Conservation (phyloP, 2,888 invertebrate genomes). For the Leptopilina myrica region DNA sequence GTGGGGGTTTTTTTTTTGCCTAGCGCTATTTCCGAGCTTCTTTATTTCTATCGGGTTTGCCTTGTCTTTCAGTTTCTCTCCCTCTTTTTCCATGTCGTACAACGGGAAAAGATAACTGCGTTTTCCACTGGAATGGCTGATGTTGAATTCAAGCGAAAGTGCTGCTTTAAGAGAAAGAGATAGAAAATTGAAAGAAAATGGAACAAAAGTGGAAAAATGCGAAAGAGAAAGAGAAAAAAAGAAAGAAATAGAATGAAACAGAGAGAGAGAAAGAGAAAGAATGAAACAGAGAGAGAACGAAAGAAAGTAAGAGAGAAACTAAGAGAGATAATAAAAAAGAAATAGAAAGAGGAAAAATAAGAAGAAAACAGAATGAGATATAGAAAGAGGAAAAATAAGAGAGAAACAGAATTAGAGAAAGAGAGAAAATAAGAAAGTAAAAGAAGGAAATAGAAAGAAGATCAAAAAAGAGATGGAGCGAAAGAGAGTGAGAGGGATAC, state of each 20-base stretch:
- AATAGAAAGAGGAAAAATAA: neutral
- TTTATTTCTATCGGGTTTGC: slow-evolving; percentile 50
- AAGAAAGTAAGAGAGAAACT: neutral
- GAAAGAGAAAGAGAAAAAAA: neutral
- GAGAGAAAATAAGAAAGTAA: slow-evolving; percentile 42
- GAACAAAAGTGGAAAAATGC: neutral
- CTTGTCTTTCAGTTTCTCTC: slow-evolving; percentile 45
- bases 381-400: neutral
- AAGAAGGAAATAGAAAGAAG: slow-evolving; percentile 15
- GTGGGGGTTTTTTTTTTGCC: slow-evolving; percentile 17
- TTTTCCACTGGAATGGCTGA: slow-evolving; percentile 59
- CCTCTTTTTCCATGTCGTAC: slow-evolving; percentile 28
- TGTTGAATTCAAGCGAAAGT: slow-evolving; percentile 55
- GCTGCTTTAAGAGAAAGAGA: slow-evolving; percentile 40
- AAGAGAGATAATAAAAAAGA: neutral
- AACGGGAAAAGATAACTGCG: slow-evolving; percentile 58
- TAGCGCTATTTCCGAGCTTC: slow-evolving; percentile 40
- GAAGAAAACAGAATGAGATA: no score
- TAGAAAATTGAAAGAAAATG: slow-evolving; percentile 38
- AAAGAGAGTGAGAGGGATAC: neutral
- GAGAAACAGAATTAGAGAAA: slow-evolving; percentile 30
- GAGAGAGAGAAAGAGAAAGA: slow-evolving; percentile 39
- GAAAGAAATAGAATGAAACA: neutral
- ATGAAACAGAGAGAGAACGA: slow-evolving; percentile 7
- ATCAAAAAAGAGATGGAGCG: slow-evolving; percentile 2